Evolutionary conservation across 2,888 invertebrate genomes (phyloP).

Genomic region (Allophyes oxyacanthae): DNA sequence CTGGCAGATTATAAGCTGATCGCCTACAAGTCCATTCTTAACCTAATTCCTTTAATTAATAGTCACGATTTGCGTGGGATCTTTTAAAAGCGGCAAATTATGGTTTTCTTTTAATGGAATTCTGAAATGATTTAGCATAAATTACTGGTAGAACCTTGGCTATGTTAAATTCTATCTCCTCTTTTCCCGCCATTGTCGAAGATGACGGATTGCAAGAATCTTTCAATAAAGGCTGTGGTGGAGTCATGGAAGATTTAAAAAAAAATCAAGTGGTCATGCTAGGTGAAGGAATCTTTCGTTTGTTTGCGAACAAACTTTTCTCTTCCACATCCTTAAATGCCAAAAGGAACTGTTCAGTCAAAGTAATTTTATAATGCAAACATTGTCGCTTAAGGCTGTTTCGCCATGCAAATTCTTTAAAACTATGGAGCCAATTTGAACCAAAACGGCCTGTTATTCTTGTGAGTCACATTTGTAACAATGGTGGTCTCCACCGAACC

Average conservation of each 20-base stretch:
- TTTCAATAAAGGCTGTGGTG: too few species aligned
- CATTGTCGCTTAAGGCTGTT: constrained; percentile 24
- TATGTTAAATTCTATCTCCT: too few species aligned
- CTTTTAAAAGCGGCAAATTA: constrained; percentile 32
- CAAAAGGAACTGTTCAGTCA: too few species aligned
- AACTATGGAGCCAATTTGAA: constrained; percentile 32
- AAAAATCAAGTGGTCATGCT: too few species aligned
- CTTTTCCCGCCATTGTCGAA: too few species aligned
- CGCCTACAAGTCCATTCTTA: constrained; percentile 29
- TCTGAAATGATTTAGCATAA: not conserved
- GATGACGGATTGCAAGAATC: too few species aligned
- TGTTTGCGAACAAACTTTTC: too few species aligned
- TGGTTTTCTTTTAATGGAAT: constrained; percentile 13
- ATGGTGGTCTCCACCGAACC: constrained; percentile 36
- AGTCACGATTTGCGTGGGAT: constrained; percentile 36
- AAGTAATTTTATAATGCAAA: not conserved
- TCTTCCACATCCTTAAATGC: too few species aligned
- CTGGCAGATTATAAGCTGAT: constrained; percentile 8
- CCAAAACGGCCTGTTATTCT: constrained; percentile 38
- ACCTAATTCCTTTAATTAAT: constrained; percentile 29
- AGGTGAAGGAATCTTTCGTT: too few species aligned
- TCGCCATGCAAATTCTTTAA: constrained; percentile 29
- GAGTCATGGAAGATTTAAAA: too few species aligned
- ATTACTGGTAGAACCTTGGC: too few species aligned
- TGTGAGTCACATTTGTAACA: constrained; percentile 51